Conservation (phyloP, 2,113 vertebrate genomes). For the Setophaga coronata region DNA sequence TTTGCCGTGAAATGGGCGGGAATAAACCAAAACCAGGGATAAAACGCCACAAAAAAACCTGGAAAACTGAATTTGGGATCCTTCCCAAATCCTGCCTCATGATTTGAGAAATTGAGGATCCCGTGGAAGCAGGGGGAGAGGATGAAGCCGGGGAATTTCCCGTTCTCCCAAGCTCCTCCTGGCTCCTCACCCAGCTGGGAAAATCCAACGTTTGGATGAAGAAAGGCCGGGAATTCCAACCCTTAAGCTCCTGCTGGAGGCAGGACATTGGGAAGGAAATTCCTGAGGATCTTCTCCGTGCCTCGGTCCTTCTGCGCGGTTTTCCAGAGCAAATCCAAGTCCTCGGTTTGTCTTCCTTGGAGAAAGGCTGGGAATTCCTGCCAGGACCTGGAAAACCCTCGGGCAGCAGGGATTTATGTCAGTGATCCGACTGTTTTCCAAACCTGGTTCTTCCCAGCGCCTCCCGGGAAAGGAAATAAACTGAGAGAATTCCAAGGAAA, state of each 20-base stretch:
- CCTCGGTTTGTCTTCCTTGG: background rate
- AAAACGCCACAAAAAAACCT: background rate
- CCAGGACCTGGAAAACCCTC: background rate
- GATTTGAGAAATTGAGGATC: background rate
- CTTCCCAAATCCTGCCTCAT: background rate
- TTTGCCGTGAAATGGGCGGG: background rate
- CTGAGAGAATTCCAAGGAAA: rapidly evolving
- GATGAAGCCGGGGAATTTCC: rapidly evolving
- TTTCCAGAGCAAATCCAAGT: rapidly evolving
- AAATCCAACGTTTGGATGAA: background rate
- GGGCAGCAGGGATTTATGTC: background rate
- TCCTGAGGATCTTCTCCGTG: background rate
- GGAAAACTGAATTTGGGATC: background rate
- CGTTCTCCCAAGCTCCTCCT: background rate
- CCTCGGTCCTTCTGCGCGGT: rapidly evolving
- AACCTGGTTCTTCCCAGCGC: rapidly evolving
- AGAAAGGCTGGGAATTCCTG: background rate
- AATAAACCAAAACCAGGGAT: background rate
- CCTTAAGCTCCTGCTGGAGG: background rate
- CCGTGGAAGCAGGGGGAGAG: background rate
- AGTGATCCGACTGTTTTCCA: background rate
- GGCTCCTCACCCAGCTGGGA: background rate
- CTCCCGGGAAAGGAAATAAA: background rate
- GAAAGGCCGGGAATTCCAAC: background rate
- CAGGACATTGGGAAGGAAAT: background rate